Evolutionary conservation across 2,113 vertebrate species (phyloP).

Genomic region (Myocastor coypus): DNA sequence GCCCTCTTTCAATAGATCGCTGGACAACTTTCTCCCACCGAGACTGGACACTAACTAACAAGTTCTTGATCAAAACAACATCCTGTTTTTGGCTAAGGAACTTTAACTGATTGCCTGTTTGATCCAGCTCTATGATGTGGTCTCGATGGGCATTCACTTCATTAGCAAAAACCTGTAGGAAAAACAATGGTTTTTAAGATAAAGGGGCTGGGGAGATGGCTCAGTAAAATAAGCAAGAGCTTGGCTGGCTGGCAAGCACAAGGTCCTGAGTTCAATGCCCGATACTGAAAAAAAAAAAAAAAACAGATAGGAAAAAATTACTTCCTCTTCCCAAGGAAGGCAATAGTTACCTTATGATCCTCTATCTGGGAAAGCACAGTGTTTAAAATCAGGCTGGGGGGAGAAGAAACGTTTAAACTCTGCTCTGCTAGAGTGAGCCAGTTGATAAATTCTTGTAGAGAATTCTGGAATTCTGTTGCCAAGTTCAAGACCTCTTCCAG

Average conservation of each 20-base stretch:
- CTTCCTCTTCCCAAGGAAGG: background rate
- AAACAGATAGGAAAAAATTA: background rate
- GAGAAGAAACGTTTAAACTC: conserved; percentile 94
- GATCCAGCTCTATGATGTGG: conserved; percentile 97
- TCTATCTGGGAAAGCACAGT: conserved; percentile 98
- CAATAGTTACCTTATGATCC: conserved; percentile 94
- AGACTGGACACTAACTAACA: conserved; percentile 97
- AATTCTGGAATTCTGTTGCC: conserved; percentile 97
- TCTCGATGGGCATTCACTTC: conserved; percentile 98
- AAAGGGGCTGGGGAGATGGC: background rate
- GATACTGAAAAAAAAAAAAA: too few relatives aligned
- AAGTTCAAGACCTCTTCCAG: conserved; percentile 95
- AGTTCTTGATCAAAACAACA: conserved; percentile 98
- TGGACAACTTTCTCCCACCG: conserved; percentile 99
- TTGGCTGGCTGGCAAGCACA: too few relatives aligned
- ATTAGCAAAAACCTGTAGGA: conserved; percentile 94
- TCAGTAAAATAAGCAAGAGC: too few relatives aligned
- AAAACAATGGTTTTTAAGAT: background rate
- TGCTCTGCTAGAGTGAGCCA: conserved; percentile 98
- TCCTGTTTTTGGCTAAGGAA: conserved; percentile 99
- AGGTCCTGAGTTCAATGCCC: too few relatives aligned
- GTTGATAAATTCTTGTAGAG: conserved; percentile 99
- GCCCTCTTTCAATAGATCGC: conserved; percentile 95
- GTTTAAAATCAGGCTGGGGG: conserved; percentile 95
- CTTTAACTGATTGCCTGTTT: conserved; percentile 96